Base-by-base conservation (phyloP, 2,888 invertebrate genomes). In the Teleiodes luculella region DNA sequence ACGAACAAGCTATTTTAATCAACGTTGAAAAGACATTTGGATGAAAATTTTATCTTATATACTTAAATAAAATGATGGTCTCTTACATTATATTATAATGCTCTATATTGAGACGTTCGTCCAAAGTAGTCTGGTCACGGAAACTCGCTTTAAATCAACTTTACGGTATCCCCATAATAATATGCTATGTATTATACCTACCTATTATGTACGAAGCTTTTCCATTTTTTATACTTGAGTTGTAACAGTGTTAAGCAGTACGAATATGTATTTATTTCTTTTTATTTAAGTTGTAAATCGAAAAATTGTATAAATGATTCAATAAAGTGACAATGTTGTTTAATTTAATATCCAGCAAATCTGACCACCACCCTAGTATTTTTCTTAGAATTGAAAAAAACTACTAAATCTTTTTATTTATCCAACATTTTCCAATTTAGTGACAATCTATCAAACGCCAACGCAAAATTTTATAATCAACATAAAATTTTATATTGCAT, bases 261-360 rank as follows among this genome's bases (percentile, higher is more conserved):
- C 68, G 69, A 68, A 75, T 74, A n/a, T n/a, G n/a, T 69, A 68
- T 45, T 37, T 73, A 80, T 82, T 70, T 62, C 72, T 78, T 80
- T 75, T 72, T 72, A 67, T 78, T 74, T 83, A 72, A 80, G 78
- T 81, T 83, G 78, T 80, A 77, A 78, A 77, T 76, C 76, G 67
- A 64, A 74, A 71, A 75, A 78, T 75, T 82, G 82, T 84, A 83
- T 82, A 84, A 81, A 83, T 78, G 75, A 86, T 80, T 83, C 74
- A 86, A 84, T 84, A 85, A 86, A 86, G 70, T 77, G 65, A 74
- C 64, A 77, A 63, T 60, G 68, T 58, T 78, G 80, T 86, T 84
- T 83, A 60, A 82, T 82, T 81, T 74, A 18, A 31, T 16, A 33
- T 8, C 33, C 14, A 39, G 14, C 37, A 24, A 3, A 24, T 24